phyloP scores from a whole-genome alignment of 1,140 invertebrate genomes.

The Platyscapa corneri region DNA sequence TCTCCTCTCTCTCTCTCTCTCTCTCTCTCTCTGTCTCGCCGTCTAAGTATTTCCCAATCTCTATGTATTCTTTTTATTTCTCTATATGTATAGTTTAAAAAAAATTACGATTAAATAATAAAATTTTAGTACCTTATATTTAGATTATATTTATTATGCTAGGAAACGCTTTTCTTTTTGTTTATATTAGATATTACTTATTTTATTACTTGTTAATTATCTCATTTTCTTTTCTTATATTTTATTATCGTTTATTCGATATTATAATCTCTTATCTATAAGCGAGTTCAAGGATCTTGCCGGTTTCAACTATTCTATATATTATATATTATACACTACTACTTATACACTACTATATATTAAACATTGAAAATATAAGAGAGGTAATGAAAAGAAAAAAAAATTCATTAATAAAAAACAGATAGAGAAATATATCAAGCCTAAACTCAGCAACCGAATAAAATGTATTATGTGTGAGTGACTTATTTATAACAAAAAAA shows the following conservation, averaged over 20 bases:
- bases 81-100: background rate
- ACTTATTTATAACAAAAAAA: too few relatives aligned
- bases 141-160: background rate
- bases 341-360: too few relatives aligned
- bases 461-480: too few relatives aligned
- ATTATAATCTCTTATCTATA: conserved; percentile 37
- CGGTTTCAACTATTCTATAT: conserved; percentile 39
- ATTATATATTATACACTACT: too few relatives aligned
- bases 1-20: too few relatives aligned
- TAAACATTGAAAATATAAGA: background rate
- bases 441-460: too few relatives aligned
- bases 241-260: background rate
- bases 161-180: too few relatives aligned
- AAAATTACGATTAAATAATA: too few relatives aligned
- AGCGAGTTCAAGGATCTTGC: conserved; percentile 45
- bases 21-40: too few relatives aligned
- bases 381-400: background rate
- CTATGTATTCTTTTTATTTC: background rate
- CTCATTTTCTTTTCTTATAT: background rate
- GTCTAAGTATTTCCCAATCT: background rate
- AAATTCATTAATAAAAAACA: too few relatives aligned
- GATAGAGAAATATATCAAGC: too few relatives aligned
- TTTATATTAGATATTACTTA: too few relatives aligned
- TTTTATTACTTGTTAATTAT: background rate
- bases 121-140: background rate